Conservation (phyloP, 2,888 invertebrate species). For the Rotaria socialis region DNA sequence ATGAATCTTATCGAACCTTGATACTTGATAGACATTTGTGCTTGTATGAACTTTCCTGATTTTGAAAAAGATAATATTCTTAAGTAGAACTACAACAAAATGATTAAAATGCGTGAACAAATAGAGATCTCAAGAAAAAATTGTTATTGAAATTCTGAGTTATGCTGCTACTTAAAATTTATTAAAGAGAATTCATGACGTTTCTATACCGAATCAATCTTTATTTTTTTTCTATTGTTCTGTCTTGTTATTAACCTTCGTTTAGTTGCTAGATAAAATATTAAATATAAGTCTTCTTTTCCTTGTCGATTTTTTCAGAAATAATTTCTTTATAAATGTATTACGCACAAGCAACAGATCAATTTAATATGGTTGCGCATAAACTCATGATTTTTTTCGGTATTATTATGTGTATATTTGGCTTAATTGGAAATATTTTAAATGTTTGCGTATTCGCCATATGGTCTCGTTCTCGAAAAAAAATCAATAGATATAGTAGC, state of each 20-base stretch:
- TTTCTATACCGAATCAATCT: neutral
- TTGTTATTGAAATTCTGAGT: too few species aligned
- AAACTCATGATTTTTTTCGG: neutral
- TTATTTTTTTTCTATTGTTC: neutral
- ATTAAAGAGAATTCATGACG: neutral
- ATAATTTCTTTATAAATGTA: too few species aligned
- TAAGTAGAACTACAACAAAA: too few species aligned
- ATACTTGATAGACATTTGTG: too few species aligned
- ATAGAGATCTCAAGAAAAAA: too few species aligned
- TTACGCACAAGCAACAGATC: neutral
- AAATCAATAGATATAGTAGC: neutral
- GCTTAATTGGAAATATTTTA: neutral
- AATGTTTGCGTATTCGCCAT: neutral
- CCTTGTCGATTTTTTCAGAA: too few species aligned
- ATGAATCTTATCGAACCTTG: too few species aligned
- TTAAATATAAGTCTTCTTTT: too few species aligned
- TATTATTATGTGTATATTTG: neutral
- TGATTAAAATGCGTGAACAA: too few species aligned
- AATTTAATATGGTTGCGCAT: neutral
- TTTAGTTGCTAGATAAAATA: too few species aligned
- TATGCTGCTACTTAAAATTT: neutral
- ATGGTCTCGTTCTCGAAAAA: neutral
- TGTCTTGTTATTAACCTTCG: neutral
- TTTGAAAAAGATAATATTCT: too few species aligned
- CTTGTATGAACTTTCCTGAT: too few species aligned